Conservation (phyloP, 2,888 invertebrate species). For the Drosophila neotestacea region DNA sequence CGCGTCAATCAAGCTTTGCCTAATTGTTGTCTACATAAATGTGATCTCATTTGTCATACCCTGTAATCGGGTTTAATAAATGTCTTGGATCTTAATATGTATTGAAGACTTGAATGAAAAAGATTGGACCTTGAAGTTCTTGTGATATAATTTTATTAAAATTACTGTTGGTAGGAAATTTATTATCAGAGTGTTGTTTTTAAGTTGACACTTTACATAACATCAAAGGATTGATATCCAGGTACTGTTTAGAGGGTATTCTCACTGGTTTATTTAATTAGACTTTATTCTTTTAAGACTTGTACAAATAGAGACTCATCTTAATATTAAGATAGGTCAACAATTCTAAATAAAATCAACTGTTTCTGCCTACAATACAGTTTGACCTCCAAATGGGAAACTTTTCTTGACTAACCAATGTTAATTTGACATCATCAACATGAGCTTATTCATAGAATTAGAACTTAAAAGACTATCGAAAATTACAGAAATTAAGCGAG, state of each 20-base stretch:
- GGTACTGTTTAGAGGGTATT: no score
- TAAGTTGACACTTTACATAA: no score
- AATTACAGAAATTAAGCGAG: slow-evolving; percentile 2
- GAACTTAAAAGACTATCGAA: slow-evolving; percentile 25
- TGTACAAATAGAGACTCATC: no score
- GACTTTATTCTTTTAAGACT: no score
- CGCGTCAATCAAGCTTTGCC: slow-evolving; percentile 41
- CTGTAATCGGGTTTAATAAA: slow-evolving; percentile 15
- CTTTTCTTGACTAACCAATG: slow-evolving; percentile 18
- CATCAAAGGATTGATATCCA: no score
- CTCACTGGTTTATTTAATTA: no score
- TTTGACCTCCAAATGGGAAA: slow-evolving; percentile 7
- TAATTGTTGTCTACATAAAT: slow-evolving; percentile 24
- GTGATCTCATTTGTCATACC: slow-evolving; percentile 23
- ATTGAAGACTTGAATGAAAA: background rate
- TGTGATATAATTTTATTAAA: background rate
- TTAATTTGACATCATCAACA: slow-evolving; percentile 62
- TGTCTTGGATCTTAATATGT: background rate
- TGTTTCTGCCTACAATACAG: background rate
- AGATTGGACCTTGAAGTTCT: background rate
- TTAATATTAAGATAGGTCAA: slow-evolving; percentile 13
- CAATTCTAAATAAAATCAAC: background rate
- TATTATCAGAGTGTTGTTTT: no score
- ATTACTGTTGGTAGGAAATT: no score
- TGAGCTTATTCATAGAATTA: slow-evolving; percentile 39